A percentile compares a stretch with the other conserved stretches of the same genome.
phyloP scores from a whole-genome alignment of 2,797 vertebrate genomes.

The Anableps anableps region DNA sequence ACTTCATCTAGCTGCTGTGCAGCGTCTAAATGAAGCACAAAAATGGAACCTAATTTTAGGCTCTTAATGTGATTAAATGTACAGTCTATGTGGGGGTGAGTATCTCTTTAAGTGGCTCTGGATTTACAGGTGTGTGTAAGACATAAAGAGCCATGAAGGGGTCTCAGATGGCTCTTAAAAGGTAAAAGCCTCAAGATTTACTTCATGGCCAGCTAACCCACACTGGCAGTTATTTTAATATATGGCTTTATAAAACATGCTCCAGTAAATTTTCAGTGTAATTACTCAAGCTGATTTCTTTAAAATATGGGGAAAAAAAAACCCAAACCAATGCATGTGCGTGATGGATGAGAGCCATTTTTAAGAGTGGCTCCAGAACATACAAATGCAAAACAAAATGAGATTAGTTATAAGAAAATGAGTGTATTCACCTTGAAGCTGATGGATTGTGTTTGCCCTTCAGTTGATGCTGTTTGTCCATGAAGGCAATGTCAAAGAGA shows the following conservation, averaged over 20 bases:
- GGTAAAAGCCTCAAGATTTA: slow-evolving; percentile 32
- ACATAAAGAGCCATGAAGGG: slow-evolving; percentile 29
- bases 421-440: not conserved
- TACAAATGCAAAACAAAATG: slow-evolving; percentile 7
- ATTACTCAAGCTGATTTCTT: slow-evolving; percentile 35
- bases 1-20: not conserved
- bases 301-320: slow-evolving; percentile 10
- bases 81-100: slow-evolving; percentile 5
- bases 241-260: slow-evolving; percentile 41
- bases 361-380: slow-evolving; percentile 3
- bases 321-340: not conserved
- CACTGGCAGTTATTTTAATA: slow-evolving; percentile 41
- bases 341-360: not conserved
- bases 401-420: not conserved
- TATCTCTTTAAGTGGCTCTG: not conserved
- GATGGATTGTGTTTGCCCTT: slow-evolving; percentile 6
- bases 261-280: slow-evolving; percentile 11
- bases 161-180: slow-evolving; percentile 46
- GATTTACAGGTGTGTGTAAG: slow-evolving; percentile 42
- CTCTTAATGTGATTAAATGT: slow-evolving; percentile 18
- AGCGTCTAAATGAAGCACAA: not conserved
- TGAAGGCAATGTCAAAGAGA: not conserved
- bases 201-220: slow-evolving; percentile 13
- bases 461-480: slow-evolving; percentile 20
- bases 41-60: not conserved